Percentiles rank a stretch among this genome's conserved stretches.
These are phyloP conservation scores for Sturmia bella DNA, from an alignment of 2,888 invertebrate genomes.

Conservation along the genomic window DNA sequence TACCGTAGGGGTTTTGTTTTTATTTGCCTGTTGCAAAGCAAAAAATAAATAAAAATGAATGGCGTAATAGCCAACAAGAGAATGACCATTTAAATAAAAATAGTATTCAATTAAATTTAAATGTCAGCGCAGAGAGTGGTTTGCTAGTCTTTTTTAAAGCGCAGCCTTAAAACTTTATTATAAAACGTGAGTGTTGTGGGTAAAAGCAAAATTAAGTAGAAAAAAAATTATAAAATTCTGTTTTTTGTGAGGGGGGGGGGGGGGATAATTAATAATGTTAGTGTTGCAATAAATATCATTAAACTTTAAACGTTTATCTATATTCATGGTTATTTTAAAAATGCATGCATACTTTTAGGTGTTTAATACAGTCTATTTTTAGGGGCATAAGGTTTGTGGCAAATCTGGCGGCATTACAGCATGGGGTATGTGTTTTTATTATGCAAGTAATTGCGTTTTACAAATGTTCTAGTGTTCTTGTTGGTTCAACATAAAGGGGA, in stretches of 20 bases:
- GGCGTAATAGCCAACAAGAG: background rate
- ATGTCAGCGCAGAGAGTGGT: background rate
- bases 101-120: constrained; percentile 20
- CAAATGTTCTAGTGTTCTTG: constrained; percentile 23
- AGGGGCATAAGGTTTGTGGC: background rate
- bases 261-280: background rate
- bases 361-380: constrained; percentile 20
- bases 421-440: constrained; percentile 18
- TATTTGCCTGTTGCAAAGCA: too few species aligned
- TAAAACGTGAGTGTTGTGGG: constrained; percentile 1
- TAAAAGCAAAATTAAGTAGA: background rate
- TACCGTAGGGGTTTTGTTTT: too few species aligned
- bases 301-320: background rate
- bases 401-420: background rate
- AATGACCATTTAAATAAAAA: background rate
- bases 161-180: background rate
- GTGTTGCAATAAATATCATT: constrained; percentile 20
- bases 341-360: constrained; percentile 24
- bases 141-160: constrained; percentile 4
- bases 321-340: background rate
- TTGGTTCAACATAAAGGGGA: background rate
- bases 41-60: constrained; percentile 6
- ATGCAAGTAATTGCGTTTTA: background rate
- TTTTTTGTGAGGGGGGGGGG: too few species aligned
- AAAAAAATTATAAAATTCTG: background rate